A percentile compares a stretch with the other conserved stretches of the same genome.
Evolutionary conservation across 2,113 vertebrate genomes (phyloP).

Genomic region (Percopsis transmontana): DNA sequence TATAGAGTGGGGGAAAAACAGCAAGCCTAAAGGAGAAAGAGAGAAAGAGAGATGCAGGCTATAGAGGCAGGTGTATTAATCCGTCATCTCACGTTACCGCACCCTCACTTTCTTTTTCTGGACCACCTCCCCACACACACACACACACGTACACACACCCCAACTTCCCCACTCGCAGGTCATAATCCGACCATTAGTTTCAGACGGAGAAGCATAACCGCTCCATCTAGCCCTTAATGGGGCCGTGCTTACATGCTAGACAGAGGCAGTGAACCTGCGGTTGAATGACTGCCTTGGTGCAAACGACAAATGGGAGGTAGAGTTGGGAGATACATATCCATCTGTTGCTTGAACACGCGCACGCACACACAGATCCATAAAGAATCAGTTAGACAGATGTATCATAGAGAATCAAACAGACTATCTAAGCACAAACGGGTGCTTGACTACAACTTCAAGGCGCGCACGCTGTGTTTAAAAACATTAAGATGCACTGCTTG

Average conservation of each 20-base stretch:
- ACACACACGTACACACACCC: not conserved
- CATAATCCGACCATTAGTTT: constrained; percentile 62
- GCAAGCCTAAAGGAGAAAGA: constrained; percentile 13
- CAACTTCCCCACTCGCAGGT: constrained; percentile 24
- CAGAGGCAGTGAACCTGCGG: constrained; percentile 46
- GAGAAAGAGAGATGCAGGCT: constrained; percentile 36
- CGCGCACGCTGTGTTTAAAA: too few species aligned
- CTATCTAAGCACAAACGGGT: too few species aligned
- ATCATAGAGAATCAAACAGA: too few species aligned
- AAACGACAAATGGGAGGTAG: constrained; percentile 45
- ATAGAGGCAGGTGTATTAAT: constrained; percentile 60
- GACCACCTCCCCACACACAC: not conserved
- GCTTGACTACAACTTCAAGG: too few species aligned
- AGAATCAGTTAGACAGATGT: too few species aligned
- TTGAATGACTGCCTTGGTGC: constrained; percentile 38
- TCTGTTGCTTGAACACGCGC: constrained; percentile 22
- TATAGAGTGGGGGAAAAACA: not conserved
- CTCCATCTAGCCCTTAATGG: constrained; percentile 59
- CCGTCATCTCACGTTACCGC: constrained; percentile 28
- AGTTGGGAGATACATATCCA: constrained; percentile 10
- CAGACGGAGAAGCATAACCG: constrained; percentile 56
- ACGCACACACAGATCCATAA: not conserved
- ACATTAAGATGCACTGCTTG: too few species aligned
- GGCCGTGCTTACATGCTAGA: constrained; percentile 56
- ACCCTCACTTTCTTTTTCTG: not conserved